Conservation (phyloP, 2,113 vertebrate genomes). For the Noctilio leporinus region DNA sequence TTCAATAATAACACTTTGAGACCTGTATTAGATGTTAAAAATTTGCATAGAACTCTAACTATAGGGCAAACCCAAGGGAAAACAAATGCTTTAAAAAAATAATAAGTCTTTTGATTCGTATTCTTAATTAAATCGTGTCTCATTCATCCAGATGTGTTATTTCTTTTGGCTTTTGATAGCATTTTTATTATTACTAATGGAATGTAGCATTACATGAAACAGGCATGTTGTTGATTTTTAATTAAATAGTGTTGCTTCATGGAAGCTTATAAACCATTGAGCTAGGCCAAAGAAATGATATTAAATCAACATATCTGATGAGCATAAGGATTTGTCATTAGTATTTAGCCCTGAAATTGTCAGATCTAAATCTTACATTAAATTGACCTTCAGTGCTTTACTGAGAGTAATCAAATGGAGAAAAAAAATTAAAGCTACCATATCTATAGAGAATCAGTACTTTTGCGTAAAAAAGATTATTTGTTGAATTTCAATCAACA, state of each 20-base stretch:
- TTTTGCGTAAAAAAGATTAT: background rate
- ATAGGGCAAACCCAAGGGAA: background rate
- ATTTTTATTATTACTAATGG: conserved; percentile 2
- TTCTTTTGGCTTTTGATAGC: background rate
- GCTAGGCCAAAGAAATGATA: background rate
- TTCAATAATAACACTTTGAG: conserved; percentile 19
- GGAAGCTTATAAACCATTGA: background rate
- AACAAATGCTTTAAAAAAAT: conserved; percentile 21
- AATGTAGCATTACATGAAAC: background rate
- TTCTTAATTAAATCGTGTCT: conserved; percentile 16
- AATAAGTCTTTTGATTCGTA: conserved; percentile 23
- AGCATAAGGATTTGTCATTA: background rate
- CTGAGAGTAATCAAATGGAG: background rate
- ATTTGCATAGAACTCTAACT: conserved; percentile 17
- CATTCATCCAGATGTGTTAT: background rate
- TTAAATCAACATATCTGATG: background rate
- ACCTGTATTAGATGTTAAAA: conserved; percentile 27
- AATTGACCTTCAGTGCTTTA: background rate
- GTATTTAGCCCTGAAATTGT: background rate
- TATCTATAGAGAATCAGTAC: background rate
- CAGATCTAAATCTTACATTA: background rate
- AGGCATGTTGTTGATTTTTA: background rate
- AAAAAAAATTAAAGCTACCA: background rate
- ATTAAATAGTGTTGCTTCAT: background rate
- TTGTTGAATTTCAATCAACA: background rate